Evolutionary conservation across 2,113 vertebrate species (phyloP), one percentile per base, ranked within the genome.

Genomic region (Litocranius walleri): DNA sequence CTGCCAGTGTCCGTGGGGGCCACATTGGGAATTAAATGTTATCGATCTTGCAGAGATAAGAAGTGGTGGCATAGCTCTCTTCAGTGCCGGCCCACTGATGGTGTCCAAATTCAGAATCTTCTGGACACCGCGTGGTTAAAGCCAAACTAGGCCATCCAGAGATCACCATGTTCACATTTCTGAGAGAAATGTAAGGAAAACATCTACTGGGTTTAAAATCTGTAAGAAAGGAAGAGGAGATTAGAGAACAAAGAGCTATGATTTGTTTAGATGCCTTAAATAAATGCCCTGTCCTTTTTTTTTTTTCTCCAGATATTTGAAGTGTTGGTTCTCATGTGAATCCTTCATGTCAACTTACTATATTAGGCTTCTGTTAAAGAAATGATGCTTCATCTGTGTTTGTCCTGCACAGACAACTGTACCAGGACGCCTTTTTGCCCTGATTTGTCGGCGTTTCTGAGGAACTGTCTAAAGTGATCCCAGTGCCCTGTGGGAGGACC

Each of bases 341-440:
- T 61, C 80, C 74, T n/a, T 86, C 57, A 13, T 12, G 1, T 6
- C 2, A 3, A 1, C 40, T 45, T 21, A 48, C 13, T 21, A 40
- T 74, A 1, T 30, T 11, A 16, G 0, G 8, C 64, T 48, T 74
- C 71, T 23, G 1, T 3, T 1, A 1, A 19, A 48, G 27, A n/a
- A 59, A 3, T 11, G 5, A 12, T 0, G 3, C 10, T 4, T 10
- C 30, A 1, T 17, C 43, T 11, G 6, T 50, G 40, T 29, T 9
- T 84, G 29, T 21, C 54, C 40, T 15, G 5, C 11, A 8, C 8
- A 61, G 36, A 52, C 15, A 17, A 1, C 36, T 36, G 21, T 3
- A 1, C 1, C 1, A 9, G 86, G 6, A 21, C 21, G 54, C 11
- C 11, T 17, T 19, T 30, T 2, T 3, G 21, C 59, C 43, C 30